Evolutionary conservation across 1,140 invertebrate species (phyloP).

Genomic region (Scaptomyza montana): DNA sequence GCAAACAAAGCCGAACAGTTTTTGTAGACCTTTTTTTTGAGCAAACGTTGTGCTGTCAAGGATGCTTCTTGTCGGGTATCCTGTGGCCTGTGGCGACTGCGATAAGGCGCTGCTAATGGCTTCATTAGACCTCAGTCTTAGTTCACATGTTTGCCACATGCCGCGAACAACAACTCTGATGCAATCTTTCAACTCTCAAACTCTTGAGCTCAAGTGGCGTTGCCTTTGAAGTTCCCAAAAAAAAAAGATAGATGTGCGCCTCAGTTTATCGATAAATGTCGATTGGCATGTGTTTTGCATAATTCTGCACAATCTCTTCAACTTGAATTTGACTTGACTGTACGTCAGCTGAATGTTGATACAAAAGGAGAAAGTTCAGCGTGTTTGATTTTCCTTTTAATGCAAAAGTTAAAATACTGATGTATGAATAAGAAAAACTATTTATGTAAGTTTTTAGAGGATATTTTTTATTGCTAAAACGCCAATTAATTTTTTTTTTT

Average conservation of each 20-base stretch:
- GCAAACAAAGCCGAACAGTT: constrained; percentile 53
- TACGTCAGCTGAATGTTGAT: constrained; percentile 34
- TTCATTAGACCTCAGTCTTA: constrained; percentile 65
- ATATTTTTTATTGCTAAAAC: too few relatives aligned
- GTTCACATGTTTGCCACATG: constrained; percentile 72
- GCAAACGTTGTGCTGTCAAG: constrained; percentile 32
- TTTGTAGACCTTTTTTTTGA: constrained; percentile 35
- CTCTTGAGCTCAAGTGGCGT: constrained; percentile 38
- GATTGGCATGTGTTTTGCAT: constrained; percentile 65
- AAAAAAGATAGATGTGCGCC: constrained; percentile 26
- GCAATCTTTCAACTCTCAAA: constrained; percentile 46
- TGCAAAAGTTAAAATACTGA: too few relatives aligned
- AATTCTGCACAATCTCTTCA: constrained; percentile 57
- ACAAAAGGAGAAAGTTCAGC: constrained; percentile 10
- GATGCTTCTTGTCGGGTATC: constrained; percentile 49
- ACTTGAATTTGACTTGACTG: constrained; percentile 12
- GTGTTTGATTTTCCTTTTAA: background rate
- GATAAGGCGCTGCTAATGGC: constrained; percentile 79
- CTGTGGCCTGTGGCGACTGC: constrained; percentile 17
- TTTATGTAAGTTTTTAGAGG: too few relatives aligned
- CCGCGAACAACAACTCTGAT: constrained; percentile 50
- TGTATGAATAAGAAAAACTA: too few relatives aligned
- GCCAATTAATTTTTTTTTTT: too few relatives aligned
- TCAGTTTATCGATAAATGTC: constrained; percentile 62
- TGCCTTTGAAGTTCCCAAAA: constrained; percentile 62